These are phyloP conservation scores for Chiroxiphia lanceolata DNA, from an alignment of 2,797 vertebrate species.

Conservation along the genomic window DNA sequence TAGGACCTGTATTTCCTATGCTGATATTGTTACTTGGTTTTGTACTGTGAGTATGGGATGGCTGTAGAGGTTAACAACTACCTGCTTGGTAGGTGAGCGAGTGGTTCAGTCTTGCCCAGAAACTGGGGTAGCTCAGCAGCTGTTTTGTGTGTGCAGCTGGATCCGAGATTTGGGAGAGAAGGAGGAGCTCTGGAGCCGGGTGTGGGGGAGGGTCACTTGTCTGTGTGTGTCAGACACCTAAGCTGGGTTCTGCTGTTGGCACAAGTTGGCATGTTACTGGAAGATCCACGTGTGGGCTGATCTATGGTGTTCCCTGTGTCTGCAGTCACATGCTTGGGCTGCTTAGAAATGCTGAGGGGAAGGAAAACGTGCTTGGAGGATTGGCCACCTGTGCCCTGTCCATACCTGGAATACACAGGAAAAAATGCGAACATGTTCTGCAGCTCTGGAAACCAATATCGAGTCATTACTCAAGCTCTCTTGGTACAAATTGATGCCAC, in stretches of 20 bases:
- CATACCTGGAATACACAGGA: neutral
- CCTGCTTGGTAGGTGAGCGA: accelerated
- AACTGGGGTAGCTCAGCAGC: neutral
- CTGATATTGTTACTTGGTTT: neutral
- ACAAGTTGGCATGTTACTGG: accelerated
- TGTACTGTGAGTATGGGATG: neutral
- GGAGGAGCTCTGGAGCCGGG: accelerated
- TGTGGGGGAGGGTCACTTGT: neutral
- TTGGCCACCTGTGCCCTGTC: neutral
- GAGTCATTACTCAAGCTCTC: neutral
- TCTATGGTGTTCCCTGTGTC: no score
- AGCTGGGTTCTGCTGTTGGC: neutral
- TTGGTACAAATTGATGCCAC: neutral
- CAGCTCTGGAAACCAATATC: constrained; percentile 5
- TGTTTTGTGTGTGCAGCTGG: neutral
- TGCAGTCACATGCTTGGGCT: neutral
- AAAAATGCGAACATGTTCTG: constrained; percentile 20
- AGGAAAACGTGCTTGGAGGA: neutral
- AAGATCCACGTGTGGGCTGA: accelerated
- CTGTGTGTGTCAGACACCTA: accelerated
- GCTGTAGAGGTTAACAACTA: neutral
- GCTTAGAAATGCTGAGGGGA: neutral
- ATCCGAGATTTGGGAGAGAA: neutral
- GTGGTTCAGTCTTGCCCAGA: neutral
- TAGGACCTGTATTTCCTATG: neutral